Conservation (phyloP, 2,888 invertebrate species). For the Cistogaster globosa region DNA sequence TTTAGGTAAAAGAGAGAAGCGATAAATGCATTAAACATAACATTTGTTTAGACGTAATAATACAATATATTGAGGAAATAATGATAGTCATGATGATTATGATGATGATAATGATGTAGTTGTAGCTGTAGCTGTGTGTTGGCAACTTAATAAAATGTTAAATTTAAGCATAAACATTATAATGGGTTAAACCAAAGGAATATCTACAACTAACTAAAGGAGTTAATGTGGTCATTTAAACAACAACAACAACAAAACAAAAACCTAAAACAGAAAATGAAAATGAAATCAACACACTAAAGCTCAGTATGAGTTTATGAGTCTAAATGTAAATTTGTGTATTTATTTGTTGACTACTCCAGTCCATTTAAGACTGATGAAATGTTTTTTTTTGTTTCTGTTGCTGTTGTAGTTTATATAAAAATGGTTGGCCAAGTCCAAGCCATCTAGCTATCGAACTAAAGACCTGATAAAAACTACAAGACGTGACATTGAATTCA, state of each 20-base stretch:
- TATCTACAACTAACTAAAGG: slow-evolving; percentile 40
- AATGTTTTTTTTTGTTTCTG: slow-evolving; percentile 1
- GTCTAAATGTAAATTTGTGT: slow-evolving; percentile 28
- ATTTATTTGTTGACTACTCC: slow-evolving; percentile 7
- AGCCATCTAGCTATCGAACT: slow-evolving; percentile 45
- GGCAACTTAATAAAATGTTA: slow-evolving; percentile 69
- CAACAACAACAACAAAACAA: not conserved
- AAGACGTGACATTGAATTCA: slow-evolving; percentile 59
- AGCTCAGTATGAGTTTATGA: slow-evolving; percentile 32
- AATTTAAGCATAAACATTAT: slow-evolving; percentile 57
- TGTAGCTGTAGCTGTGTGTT: not conserved
- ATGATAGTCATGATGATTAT: slow-evolving; percentile 17
- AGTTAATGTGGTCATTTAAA: slow-evolving; percentile 39
- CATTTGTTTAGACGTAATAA: slow-evolving; percentile 29
- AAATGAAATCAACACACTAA: slow-evolving; percentile 53
- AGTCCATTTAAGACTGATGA: slow-evolving; percentile 43
- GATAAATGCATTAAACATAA: slow-evolving; percentile 53
- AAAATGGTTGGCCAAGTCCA: slow-evolving; percentile 42
- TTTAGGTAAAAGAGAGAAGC: slow-evolving; percentile 41
- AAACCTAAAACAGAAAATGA: slow-evolving; percentile 23
- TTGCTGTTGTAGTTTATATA: slow-evolving; percentile 11
- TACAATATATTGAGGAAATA: slow-evolving; percentile 9
- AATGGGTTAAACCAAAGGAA: slow-evolving; percentile 44
- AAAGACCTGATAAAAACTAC: slow-evolving; percentile 53
- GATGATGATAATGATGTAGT: slow-evolving; percentile 12